A percentile compares a stretch with the other conserved stretches of the same genome.
phyloP scores from a whole-genome alignment of 2,888 invertebrate species.

The Drosophila merina region DNA sequence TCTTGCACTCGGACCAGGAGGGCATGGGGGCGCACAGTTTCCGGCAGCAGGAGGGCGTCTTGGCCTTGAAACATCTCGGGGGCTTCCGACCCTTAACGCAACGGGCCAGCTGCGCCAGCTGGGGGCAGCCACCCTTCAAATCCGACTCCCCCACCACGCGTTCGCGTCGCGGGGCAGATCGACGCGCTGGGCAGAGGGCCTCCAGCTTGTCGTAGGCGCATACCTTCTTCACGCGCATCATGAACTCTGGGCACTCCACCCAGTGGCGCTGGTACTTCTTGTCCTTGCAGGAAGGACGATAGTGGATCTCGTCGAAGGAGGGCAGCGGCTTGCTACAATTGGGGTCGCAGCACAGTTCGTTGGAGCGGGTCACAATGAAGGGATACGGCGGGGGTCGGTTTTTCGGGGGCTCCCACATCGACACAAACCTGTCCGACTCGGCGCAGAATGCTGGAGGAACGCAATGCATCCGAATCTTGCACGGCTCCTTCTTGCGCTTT shows the following conservation, averaged over 20 bases:
- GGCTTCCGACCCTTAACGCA: constrained; percentile 27
- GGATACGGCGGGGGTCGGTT: constrained; percentile 39
- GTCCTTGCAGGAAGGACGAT: constrained; percentile 53
- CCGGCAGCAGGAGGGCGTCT: constrained; percentile 26
- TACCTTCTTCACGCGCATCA: constrained; percentile 44
- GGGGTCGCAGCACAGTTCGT: constrained; percentile 42
- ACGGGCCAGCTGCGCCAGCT: constrained; percentile 9
- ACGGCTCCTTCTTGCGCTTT: neutral
- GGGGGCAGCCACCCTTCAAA: constrained; percentile 12
- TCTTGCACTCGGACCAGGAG: constrained; percentile 36
- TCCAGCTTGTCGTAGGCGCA: constrained; percentile 44
- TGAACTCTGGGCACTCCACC: constrained; percentile 58
- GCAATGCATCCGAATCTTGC: constrained; percentile 13
- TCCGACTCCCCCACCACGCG: neutral
- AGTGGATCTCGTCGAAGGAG: constrained; percentile 61
- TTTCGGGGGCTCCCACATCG: constrained; percentile 49
- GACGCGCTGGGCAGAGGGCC: constrained; percentile 35
- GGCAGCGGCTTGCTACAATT: constrained; percentile 31
- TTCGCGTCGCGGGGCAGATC: constrained; percentile 10
- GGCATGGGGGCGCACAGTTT: constrained; percentile 29
- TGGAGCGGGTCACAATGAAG: neutral
- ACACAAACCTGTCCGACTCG: constrained; percentile 15
- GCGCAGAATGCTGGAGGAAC: constrained; percentile 1
- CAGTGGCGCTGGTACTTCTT: constrained; percentile 61
- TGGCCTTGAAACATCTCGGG: constrained; percentile 13